Conservation (phyloP, 2,888 invertebrate genomes). For the Cheilosia pagana region DNA sequence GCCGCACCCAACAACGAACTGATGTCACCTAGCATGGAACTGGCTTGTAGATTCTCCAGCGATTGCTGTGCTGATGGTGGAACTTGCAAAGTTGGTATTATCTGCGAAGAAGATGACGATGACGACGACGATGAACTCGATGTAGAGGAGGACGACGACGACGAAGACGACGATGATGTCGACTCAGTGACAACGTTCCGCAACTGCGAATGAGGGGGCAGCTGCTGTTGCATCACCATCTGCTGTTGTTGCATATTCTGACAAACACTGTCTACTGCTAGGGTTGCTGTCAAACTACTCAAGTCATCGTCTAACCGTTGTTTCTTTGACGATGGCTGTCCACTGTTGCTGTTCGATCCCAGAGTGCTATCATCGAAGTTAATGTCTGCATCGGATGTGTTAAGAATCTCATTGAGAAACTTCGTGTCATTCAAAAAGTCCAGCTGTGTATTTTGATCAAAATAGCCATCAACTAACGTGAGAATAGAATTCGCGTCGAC, state of each 20-base stretch:
- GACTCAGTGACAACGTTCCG: constrained; percentile 37
- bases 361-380: constrained; percentile 80
- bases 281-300: constrained; percentile 55
- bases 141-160: constrained; percentile 43
- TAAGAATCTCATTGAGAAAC: constrained; percentile 81
- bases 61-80: constrained; percentile 63
- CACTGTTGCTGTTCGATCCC: constrained; percentile 45
- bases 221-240: constrained; percentile 27
- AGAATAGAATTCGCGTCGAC: constrained; percentile 81
- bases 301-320: constrained; percentile 59
- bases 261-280: constrained; percentile 46
- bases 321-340: constrained; percentile 53
- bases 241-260: constrained; percentile 53
- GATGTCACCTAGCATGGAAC: constrained; percentile 60
- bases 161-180: constrained; percentile 55
- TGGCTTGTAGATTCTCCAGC: constrained; percentile 48
- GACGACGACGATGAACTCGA: constrained; percentile 48
- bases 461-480: constrained; percentile 77
- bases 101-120: constrained; percentile 55
- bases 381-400: constrained; percentile 79
- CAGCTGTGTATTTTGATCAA: constrained; percentile 71
- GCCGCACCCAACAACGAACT: constrained; percentile 58
- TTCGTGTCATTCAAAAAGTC: constrained; percentile 81
- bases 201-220: constrained; percentile 26
- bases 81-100: constrained; percentile 65